Base-by-base conservation (phyloP, 2,888 invertebrate species). In the Lasioglossum villosulum region DNA sequence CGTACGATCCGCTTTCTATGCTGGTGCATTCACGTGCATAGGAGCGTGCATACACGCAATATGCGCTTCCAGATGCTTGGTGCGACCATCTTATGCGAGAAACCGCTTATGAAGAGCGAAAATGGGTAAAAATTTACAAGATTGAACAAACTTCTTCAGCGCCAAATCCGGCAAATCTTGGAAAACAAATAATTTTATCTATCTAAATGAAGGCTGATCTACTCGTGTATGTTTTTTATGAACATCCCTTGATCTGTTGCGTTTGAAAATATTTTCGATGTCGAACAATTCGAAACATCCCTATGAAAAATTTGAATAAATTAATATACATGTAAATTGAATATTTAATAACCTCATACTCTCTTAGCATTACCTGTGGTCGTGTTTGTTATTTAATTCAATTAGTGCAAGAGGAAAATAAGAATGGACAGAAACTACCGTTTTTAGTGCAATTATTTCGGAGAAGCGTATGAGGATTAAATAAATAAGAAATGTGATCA, bases 1-100 rank as follows among this genome's bases (percentile, higher is more conserved):
- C 30, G 42, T 78, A 68, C 39, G 23, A 16, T 30, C 68, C 68
- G 34, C 68, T 34, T 68, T 39, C 56, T 34, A 34, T 76, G 48
- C 19, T 19, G 23, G 42, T 6, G 70, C 52, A 27, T 52, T 66
- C 52, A 34, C 30, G 74, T 71, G 78, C 59, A 37, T 27, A 72
- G 42, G 63, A 72, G 16, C 63, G 63, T 34, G 30, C 30, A 34
- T 34, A 63, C 63, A 19, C 63, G 63, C 19, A 63, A 63, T 63
- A 30, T 63, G 30, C 63, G 63, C 63, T 30, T 30, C 2, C 30
- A 19, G 30, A 63, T 19, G 19, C 63, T 63, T 8, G 8, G 30
- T 19, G 8, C 30, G 14, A 6, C 8, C 19, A 19, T 63, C 63
- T 30, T 34, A 2, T 19, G 30, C 63, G 63, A 30, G 30, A 19